These are phyloP conservation scores for Pollenia amentaria DNA, from an alignment of 2,888 invertebrate genomes.

Conservation along the genomic window DNA sequence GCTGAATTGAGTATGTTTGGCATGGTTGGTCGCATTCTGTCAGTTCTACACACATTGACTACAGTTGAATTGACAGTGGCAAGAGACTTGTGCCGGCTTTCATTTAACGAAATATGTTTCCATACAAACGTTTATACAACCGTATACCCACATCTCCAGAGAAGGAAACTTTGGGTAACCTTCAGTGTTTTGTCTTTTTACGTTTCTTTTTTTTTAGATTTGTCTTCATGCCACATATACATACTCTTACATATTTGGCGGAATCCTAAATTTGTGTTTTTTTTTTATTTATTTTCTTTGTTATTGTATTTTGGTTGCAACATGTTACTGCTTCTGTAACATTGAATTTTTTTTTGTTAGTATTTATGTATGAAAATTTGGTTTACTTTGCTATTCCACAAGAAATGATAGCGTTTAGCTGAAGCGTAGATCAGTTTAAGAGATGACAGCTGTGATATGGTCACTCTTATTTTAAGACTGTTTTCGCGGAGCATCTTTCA, in stretches of 20 bases:
- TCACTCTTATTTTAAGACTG: conserved; percentile 72
- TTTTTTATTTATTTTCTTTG: background rate
- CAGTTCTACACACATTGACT: conserved; percentile 73
- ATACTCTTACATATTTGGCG: conserved; percentile 23
- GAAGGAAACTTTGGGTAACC: conserved; percentile 59
- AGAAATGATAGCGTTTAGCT: conserved; percentile 61
- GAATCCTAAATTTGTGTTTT: conserved; percentile 35
- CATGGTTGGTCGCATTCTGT: conserved; percentile 77
- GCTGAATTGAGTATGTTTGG: conserved; percentile 73
- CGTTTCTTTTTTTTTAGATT: background rate
- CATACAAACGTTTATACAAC: conserved; percentile 16
- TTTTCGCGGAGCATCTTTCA: conserved; percentile 37
- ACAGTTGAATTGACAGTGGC: conserved; percentile 77
- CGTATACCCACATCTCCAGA: conserved; percentile 59
- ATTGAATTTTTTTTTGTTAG: conserved; percentile 52
- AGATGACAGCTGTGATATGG: conserved; percentile 77
- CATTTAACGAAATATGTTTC: conserved; percentile 76
- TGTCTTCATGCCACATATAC: conserved; percentile 34
- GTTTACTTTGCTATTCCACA: conserved; percentile 17
- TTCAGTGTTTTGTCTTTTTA: conserved; percentile 55
- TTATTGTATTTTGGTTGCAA: conserved; percentile 38
- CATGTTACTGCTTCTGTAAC: conserved; percentile 66
- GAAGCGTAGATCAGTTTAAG: conserved; percentile 74
- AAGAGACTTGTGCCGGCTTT: conserved; percentile 83
- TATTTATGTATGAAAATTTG: background rate